A percentile compares a stretch with the other conserved stretches of the same genome.
Evolutionary conservation across 2,888 invertebrate species (phyloP).

Genomic region (Apamea epomidion): DNA sequence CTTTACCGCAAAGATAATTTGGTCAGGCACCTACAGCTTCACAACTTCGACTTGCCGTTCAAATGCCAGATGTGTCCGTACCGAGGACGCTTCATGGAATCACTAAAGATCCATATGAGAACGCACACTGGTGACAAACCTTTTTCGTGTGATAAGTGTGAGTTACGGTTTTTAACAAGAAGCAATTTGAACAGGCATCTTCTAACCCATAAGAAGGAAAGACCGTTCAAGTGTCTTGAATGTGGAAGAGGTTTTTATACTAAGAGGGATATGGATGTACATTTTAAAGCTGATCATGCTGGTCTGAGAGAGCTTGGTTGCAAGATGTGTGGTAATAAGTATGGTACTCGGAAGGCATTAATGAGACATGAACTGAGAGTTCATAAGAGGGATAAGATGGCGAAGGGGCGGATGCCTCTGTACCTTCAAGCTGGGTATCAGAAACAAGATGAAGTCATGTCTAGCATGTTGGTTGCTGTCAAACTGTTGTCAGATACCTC

Average conservation of each 20-base stretch:
- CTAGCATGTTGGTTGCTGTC: constrained; percentile 12
- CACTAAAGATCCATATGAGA: constrained; percentile 78
- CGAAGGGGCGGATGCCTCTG: constrained; percentile 80
- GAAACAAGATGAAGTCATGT: constrained; percentile 45
- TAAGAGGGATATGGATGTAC: constrained; percentile 76
- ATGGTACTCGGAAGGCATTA: constrained; percentile 78
- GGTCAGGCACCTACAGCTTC: constrained; percentile 74
- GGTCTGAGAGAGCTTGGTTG: constrained; percentile 79
- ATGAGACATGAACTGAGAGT: constrained; percentile 82
- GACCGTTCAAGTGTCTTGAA: constrained; percentile 77
- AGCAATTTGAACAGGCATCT: constrained; percentile 82
- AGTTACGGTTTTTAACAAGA: constrained; percentile 76
- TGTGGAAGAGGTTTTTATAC: constrained; percentile 79
- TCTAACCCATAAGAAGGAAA: constrained; percentile 77
- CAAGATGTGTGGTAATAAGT: constrained; percentile 78
- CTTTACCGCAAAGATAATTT: constrained; percentile 80
- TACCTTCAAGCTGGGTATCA: constrained; percentile 79
- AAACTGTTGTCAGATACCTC: constrained; percentile 16
- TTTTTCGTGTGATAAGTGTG: constrained; percentile 79
- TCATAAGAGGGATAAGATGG: constrained; percentile 81
- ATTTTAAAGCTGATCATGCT: constrained; percentile 79
- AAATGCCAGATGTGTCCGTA: constrained; percentile 80
- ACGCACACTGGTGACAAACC: constrained; percentile 80
- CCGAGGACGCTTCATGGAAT: constrained; percentile 77
- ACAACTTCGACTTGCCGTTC: constrained; percentile 77